A percentile compares a stretch with the other conserved stretches of the same genome.
These are phyloP conservation scores for Forbesichthys papilliferus DNA, from an alignment of 2,113 vertebrate genomes.

Conservation along the genomic window DNA sequence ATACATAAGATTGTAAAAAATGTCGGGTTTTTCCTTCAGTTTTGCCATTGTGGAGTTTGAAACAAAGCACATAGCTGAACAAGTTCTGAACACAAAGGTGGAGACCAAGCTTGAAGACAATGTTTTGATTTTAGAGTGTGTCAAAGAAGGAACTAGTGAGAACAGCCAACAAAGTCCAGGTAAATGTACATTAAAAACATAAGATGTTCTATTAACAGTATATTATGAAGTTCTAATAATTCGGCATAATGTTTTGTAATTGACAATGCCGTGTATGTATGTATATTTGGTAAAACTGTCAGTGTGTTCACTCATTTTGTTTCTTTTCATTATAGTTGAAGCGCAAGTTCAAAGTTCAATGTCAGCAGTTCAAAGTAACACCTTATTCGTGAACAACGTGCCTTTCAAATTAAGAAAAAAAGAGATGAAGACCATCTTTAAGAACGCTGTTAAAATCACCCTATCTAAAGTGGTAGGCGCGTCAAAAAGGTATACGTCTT, in stretches of 20 bases:
- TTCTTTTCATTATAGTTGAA: slow-evolving; percentile 13
- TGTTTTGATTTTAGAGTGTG: slow-evolving; percentile 80
- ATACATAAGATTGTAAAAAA: not conserved
- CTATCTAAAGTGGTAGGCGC: slow-evolving; percentile 81
- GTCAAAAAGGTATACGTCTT: slow-evolving; percentile 78
- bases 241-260: too few relatives aligned
- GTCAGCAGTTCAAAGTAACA: slow-evolving; percentile 56
- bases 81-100: slow-evolving; percentile 79
- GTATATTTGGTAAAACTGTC: too few relatives aligned
- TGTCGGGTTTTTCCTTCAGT: slow-evolving; percentile 57
- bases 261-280: too few relatives aligned
- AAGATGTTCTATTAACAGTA: not conserved
- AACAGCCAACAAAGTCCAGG: slow-evolving; percentile 46
- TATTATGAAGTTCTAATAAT: not conserved
- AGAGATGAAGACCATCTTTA: slow-evolving; percentile 82
- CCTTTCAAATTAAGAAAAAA: slow-evolving; percentile 77
- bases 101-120: slow-evolving; percentile 82
- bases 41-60: slow-evolving; percentile 92
- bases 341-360: not conserved
- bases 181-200: slow-evolving; percentile 19
- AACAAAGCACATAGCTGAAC: slow-evolving; percentile 80
- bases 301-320: too few relatives aligned
- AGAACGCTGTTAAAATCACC: slow-evolving; percentile 81
- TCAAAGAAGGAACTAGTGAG: slow-evolving; percentile 74
- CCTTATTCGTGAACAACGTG: slow-evolving; percentile 85